A percentile compares a stretch with the other conserved stretches of the same genome.
Evolutionary conservation across 2,797 vertebrate genomes (phyloP).

Genomic region (Chromobotia macracanthus): DNA sequence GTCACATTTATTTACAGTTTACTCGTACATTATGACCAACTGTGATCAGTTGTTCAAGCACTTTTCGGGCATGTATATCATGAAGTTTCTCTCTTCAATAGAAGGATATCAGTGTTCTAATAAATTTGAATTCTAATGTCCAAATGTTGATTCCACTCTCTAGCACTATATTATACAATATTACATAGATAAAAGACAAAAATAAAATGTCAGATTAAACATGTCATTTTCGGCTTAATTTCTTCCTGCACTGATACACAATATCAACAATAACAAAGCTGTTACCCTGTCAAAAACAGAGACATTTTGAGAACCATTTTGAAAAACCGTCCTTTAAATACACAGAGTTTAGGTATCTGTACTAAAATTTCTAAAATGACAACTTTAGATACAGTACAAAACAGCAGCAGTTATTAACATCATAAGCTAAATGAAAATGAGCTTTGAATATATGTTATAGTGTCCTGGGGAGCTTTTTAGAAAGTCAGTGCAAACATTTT

Average conservation of each 20-base stretch:
- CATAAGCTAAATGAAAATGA: slow-evolving; percentile 14
- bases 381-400: slow-evolving; percentile 31
- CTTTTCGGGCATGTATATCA: neutral
- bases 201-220: neutral
- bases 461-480: slow-evolving; percentile 15
- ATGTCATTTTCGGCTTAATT: neutral
- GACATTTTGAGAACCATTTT: neutral
- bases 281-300: slow-evolving; percentile 15
- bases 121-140: neutral
- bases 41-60: neutral
- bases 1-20: slow-evolving; percentile 38
- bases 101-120: neutral
- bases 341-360: neutral
- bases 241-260: neutral
- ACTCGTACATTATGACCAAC: slow-evolving; percentile 1
- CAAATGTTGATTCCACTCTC: neutral
- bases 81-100: neutral
- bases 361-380: slow-evolving; percentile 7
- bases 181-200: neutral
- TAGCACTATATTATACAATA: neutral
- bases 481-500: slow-evolving; percentile 1
- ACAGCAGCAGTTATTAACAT: slow-evolving; percentile 39
- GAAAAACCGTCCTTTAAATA: neutral
- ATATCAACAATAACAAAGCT: slow-evolving; percentile 20
- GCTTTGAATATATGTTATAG: neutral